Conservation (phyloP, 2,888 invertebrate genomes). For the Perizoma affinitatum region DNA sequence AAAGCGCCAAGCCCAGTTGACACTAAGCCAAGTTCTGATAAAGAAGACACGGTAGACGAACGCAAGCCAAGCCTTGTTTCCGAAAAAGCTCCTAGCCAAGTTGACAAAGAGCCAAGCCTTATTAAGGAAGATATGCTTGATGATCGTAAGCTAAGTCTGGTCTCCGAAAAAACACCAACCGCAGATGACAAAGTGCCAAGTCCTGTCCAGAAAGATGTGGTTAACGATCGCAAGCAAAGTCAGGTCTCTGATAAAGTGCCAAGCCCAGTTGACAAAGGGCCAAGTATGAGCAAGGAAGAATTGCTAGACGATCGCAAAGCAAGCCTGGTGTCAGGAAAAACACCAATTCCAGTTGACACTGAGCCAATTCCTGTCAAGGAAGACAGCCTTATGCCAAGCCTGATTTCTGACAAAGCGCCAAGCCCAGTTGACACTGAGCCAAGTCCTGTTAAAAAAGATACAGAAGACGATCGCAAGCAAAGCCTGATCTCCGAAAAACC, state of each 20-base stretch:
- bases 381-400: background rate
- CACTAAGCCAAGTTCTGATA: slow-evolving; percentile 8
- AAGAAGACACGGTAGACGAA: slow-evolving; percentile 9
- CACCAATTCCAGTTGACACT: slow-evolving; percentile 25
- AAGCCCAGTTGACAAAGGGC: slow-evolving; percentile 7
- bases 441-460: slow-evolving; percentile 17
- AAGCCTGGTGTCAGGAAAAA: slow-evolving; percentile 21
- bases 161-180: background rate
- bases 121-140: background rate
- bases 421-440: slow-evolving; percentile 1
- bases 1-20: slow-evolving; percentile 9
- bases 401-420: slow-evolving; percentile 1
- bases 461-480: slow-evolving; percentile 1
- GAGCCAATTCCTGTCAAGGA: background rate
- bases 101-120: slow-evolving; percentile 13
- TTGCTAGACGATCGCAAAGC: background rate
- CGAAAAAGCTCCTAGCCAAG: slow-evolving; percentile 6
- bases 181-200: background rate
- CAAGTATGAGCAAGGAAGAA: background rate
- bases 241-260: background rate
- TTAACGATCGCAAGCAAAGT: slow-evolving; percentile 2
- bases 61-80: slow-evolving; percentile 19
- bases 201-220: background rate
- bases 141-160: slow-evolving; percentile 17
- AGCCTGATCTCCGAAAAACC: slow-evolving; percentile 18